Evolutionary conservation across 2,888 invertebrate genomes (phyloP).

Genomic region (Notodonta ziczac): DNA sequence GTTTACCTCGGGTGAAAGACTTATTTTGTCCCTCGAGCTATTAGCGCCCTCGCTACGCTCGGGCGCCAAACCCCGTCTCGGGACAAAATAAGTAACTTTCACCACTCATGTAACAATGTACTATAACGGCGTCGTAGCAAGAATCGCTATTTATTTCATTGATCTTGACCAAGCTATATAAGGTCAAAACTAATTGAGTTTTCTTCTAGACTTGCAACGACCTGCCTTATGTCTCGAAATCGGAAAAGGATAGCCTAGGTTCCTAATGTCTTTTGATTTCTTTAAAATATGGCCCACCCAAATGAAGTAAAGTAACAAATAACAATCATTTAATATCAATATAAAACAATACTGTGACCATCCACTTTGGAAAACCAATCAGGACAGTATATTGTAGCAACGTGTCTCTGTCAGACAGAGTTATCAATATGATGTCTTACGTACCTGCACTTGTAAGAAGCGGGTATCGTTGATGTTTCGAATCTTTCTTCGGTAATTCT

Average conservation of each 20-base stretch:
- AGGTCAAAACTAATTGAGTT: not conserved
- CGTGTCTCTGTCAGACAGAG: not conserved
- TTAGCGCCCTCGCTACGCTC: no score
- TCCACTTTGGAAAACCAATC: not conserved
- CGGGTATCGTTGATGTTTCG: constrained; percentile 69
- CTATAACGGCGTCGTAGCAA: no score
- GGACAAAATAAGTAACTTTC: no score
- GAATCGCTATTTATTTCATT: not conserved
- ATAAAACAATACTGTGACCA: no score
- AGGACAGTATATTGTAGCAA: not conserved
- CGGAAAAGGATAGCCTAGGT: not conserved
- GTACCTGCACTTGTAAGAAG: constrained; percentile 70
- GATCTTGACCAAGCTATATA: not conserved
- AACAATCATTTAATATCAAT: no score
- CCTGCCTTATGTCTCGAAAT: not conserved
- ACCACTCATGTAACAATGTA: no score
- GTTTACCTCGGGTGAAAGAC: no score
- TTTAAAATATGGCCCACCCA: no score
- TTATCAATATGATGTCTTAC: not conserved
- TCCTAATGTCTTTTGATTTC: no score
- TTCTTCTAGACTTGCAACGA: not conserved
- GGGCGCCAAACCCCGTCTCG: no score
- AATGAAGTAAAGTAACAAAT: no score
- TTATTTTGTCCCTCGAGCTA: no score
- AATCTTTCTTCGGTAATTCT: constrained; percentile 43